Evolutionary conservation across 2,888 invertebrate genomes (phyloP), one percentile per base, ranked within the genome.

Genomic region (Oscheius sp.): DNA sequence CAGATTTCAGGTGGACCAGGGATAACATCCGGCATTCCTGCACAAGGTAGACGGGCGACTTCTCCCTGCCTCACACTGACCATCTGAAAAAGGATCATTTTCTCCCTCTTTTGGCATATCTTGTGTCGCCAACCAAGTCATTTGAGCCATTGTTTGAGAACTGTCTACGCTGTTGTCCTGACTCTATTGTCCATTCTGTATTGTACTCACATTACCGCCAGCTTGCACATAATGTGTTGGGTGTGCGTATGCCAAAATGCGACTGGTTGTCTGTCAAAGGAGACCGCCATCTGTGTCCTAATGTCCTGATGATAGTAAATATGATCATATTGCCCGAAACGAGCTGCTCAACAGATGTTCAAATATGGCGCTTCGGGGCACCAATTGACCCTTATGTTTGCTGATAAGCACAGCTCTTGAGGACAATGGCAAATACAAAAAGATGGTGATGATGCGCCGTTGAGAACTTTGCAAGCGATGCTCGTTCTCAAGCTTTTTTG

Each of bases 1-100:
- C 85, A 87, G 21, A 87, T 77, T 18, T 80, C 76, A 16, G 87
- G 81, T 0, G 87, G 87, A 7, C 85, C 81, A 5, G 86, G 86
- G 7, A 86, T 76, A 7, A 86, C 84, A 76, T 86, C 86, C 5
- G 84, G 85, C 72, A 84, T 71, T 58, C 87, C 87, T n/a, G 80
- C 79, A 63, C 87, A 87, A 7, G 87, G 86, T 2, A 87, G 64
- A 21, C 87, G 76, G 23, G 85, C 85, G 13, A 87, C 84, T 66
- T 85, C 81, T 23, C 84, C 85, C 66, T 82, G 80, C 0, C 79
- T 71, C 7, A 81, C 85, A 2, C 77, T 75, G 12, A 86, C 77
- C 5, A 78, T 77, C 79, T 82, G 58, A 3, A 55, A 72, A 21
- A 58, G 25, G 25, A 21, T 5, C 5, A 55, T 16, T 55, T 13